Conservation (phyloP, 2,113 vertebrate species). For the Chloropsis hardwickii region DNA sequence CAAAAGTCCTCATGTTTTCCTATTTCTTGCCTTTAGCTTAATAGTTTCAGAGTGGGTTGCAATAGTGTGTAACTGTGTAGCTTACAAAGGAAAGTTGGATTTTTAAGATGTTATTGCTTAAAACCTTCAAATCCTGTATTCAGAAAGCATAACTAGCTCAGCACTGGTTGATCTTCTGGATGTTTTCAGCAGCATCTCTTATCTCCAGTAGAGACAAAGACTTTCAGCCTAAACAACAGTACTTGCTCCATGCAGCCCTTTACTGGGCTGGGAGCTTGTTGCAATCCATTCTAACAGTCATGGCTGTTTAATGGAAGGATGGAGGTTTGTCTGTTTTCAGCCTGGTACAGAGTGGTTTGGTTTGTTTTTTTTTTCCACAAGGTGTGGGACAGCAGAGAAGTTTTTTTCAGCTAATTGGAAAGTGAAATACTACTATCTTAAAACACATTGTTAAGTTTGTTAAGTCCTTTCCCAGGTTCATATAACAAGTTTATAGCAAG, state of each 20-base stretch:
- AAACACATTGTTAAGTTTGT: not conserved
- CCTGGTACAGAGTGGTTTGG: not conserved
- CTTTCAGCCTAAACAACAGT: not conserved
- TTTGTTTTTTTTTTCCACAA: not conserved
- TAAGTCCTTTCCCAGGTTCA: not conserved
- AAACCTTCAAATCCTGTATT: not conserved
- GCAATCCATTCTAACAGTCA: not conserved
- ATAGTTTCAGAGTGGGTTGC: slow-evolving; percentile 38
- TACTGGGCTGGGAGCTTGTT: not conserved
- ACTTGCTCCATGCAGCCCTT: not conserved
- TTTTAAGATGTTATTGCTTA: not conserved
- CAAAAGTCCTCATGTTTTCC: slow-evolving; percentile 29
- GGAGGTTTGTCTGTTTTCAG: not conserved
- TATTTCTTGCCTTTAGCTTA: slow-evolving; percentile 34
- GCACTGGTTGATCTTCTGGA: not conserved
- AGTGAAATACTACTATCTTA: not conserved
- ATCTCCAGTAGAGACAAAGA: not conserved
- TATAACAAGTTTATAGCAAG: not conserved
- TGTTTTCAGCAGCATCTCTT: not conserved
- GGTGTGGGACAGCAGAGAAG: not conserved
- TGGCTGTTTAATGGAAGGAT: not conserved
- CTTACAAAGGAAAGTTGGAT: not conserved
- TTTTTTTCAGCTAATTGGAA: not conserved
- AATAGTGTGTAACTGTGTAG: not conserved
- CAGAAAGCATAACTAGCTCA: not conserved